Evolutionary conservation across 2,113 vertebrate species (phyloP).

Genomic region (Danionella cerebrum): DNA sequence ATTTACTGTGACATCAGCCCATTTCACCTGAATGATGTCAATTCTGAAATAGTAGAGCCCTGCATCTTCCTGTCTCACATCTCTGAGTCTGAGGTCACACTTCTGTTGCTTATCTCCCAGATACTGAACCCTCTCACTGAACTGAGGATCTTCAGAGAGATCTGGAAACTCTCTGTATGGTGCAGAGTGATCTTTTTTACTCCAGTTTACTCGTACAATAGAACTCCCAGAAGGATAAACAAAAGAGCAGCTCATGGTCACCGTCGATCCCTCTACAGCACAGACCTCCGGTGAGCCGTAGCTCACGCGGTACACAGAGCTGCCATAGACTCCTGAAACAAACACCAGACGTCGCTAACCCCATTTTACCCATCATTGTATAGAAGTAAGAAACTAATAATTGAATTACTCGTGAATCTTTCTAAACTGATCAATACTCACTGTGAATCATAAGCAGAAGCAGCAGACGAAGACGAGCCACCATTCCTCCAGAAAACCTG

Average conservation of each 20-base stretch:
- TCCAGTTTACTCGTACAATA: not conserved
- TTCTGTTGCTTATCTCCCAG: not conserved
- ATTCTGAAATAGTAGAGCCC: not conserved
- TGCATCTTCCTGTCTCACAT: not conserved
- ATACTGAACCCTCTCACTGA: not conserved
- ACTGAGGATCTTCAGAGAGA: not conserved
- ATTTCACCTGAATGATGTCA: not conserved
- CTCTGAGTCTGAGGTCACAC: constrained; percentile 13
- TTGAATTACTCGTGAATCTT: too few relatives aligned
- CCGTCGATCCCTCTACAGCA: constrained; percentile 19
- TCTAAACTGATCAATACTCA: not conserved
- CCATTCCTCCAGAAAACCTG: not conserved
- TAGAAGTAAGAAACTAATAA: too few relatives aligned
- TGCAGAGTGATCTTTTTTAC: not conserved
- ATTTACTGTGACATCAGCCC: too few relatives aligned
- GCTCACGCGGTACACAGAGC: not conserved
- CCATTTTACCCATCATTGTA: too few relatives aligned
- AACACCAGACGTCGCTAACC: not conserved
- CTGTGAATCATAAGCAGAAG: not conserved
- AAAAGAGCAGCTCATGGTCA: constrained; percentile 6
- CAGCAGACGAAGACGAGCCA: not conserved
- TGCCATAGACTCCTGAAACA: constrained; percentile 18
- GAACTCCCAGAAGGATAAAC: not conserved
- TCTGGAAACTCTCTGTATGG: not conserved
- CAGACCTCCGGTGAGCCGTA: constrained; percentile 7